Conservation (phyloP, 1,140 invertebrate species). For the Goniozus legneri region DNA sequence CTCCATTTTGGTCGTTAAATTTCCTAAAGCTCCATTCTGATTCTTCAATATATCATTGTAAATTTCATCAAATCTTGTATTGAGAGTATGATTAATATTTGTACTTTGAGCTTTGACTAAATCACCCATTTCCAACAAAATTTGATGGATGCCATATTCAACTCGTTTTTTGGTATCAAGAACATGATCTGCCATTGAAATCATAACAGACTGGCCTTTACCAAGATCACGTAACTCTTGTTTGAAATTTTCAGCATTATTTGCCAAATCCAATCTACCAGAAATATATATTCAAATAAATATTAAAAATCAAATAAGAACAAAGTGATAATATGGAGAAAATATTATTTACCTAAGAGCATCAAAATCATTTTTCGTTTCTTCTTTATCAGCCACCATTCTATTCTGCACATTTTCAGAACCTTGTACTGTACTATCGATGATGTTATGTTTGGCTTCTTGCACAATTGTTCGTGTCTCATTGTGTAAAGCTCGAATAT, state of each 20-base stretch:
- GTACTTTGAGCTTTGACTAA: slow-evolving; percentile 65
- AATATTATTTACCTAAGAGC: slow-evolving; percentile 35
- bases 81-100: slow-evolving; percentile 67
- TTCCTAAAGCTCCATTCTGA: slow-evolving; percentile 69
- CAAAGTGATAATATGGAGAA: neutral
- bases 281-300: neutral
- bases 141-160: slow-evolving; percentile 81
- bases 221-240: slow-evolving; percentile 56
- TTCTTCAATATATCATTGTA: slow-evolving; percentile 69
- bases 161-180: slow-evolving; percentile 79
- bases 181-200: slow-evolving; percentile 81
- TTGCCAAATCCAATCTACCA: slow-evolving; percentile 39
- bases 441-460: slow-evolving; percentile 40
- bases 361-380: slow-evolving; percentile 37
- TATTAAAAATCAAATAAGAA: slow-evolving; percentile 1
- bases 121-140: slow-evolving; percentile 75
- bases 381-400: slow-evolving; percentile 47
- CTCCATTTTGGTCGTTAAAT: slow-evolving; percentile 75
- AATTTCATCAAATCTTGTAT: slow-evolving; percentile 67
- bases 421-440: slow-evolving; percentile 31
- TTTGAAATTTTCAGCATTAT: slow-evolving; percentile 47
- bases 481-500: slow-evolving; percentile 41
- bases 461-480: slow-evolving; percentile 39
- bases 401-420: slow-evolving; percentile 49
- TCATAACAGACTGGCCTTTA: slow-evolving; percentile 76